These are phyloP conservation scores for Botrylloides violaceus DNA, from an alignment of 23 tunicate species.

Conservation along the genomic window DNA sequence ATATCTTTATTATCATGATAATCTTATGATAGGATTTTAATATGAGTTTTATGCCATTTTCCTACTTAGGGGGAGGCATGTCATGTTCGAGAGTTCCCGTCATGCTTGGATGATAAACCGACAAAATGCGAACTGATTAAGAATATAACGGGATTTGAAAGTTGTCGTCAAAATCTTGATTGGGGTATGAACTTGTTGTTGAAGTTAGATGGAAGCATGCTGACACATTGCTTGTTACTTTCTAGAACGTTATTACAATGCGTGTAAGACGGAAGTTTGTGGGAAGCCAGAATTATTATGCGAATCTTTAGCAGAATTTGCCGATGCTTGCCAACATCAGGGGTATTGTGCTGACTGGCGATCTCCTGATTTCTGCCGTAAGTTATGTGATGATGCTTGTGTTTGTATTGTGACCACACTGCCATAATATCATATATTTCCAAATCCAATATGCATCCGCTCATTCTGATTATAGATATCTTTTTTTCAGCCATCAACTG, in stretches of 20 bases:
- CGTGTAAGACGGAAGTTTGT: constrained; percentile 41
- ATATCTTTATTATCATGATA: too few relatives aligned
- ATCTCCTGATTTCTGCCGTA: constrained; percentile 17
- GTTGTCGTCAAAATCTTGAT: constrained; percentile 32
- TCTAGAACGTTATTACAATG: constrained; percentile 34
- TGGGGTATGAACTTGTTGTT: constrained; percentile 25
- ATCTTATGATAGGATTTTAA: too few relatives aligned
- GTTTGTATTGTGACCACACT: too few relatives aligned
- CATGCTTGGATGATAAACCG: neutral
- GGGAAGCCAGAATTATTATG: constrained; percentile 29
- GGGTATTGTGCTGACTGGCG: constrained; percentile 59
- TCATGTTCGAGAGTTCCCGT: neutral
- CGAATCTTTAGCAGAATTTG: constrained; percentile 44
- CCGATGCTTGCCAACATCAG: constrained; percentile 48
- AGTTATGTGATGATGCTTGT: too few relatives aligned
- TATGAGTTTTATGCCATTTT: too few relatives aligned
- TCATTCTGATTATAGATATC: neutral
- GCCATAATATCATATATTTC: too few relatives aligned
- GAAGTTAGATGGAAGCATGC: too few relatives aligned
- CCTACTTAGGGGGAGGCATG: neutral
- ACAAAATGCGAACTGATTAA: constrained; percentile 6
- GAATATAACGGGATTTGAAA: constrained; percentile 19
- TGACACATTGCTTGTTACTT: too few relatives aligned
- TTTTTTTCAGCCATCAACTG: constrained; percentile 30
- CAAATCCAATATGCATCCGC: too few relatives aligned